A percentile compares a stretch with the other conserved stretches of the same genome.
Evolutionary conservation across 2,113 vertebrate genomes (phyloP).

Genomic region (Python bivittatus): DNA sequence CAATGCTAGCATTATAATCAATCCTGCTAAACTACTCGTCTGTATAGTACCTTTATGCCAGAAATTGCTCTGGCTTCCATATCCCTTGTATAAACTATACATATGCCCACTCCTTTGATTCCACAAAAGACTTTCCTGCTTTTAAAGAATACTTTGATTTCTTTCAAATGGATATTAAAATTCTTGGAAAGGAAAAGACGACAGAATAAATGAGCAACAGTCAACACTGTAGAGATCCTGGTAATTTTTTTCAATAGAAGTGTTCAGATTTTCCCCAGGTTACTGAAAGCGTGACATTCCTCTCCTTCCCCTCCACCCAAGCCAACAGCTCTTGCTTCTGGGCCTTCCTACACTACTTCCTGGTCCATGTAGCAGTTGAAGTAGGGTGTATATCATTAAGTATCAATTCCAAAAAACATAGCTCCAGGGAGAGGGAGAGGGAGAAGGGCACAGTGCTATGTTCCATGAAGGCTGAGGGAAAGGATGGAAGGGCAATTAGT

Average conservation of each 20-base stretch:
- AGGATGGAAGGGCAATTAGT: background rate
- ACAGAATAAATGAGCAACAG: background rate
- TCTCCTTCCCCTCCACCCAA: background rate
- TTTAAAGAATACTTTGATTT: background rate
- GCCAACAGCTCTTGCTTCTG: background rate
- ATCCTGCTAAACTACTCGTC: background rate
- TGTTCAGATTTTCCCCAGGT: background rate
- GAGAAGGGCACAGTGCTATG: background rate
- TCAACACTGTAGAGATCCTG: background rate
- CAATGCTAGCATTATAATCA: background rate
- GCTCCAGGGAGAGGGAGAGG: fast-evolving
- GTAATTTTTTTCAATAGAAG: background rate
- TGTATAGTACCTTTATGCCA: background rate
- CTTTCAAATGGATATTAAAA: constrained; percentile 1
- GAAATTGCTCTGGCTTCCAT: background rate
- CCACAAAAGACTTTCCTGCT: background rate
- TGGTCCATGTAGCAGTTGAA: fast-evolving
- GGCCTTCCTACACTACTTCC: background rate
- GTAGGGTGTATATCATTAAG: background rate
- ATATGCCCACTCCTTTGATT: background rate
- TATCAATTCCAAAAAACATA: fast-evolving
- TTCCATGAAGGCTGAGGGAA: background rate
- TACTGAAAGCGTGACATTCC: background rate
- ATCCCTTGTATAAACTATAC: background rate
- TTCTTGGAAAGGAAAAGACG: background rate